Evolutionary conservation across 2,113 vertebrate species (phyloP), one percentile per base, ranked within the genome.

Genomic region (Stegostoma tigrinum): DNA sequence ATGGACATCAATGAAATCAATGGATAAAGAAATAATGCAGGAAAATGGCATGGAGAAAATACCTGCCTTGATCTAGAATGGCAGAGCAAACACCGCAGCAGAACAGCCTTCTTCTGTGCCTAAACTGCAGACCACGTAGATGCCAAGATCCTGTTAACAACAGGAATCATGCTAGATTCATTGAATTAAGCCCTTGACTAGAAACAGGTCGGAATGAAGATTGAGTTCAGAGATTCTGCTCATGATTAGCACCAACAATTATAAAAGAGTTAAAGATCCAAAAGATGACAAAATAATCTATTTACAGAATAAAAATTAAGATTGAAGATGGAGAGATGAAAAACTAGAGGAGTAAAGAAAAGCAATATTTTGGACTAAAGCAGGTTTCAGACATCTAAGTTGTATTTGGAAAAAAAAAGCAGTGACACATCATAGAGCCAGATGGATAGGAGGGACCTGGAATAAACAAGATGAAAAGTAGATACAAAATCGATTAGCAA

Each of bases 401-500:
- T 10, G 64, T 23, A 21, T 8, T 66, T 23, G 17, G 12, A 5
- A 19, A 67, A 38, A 38, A 38, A 38, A 38, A 38, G 48, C 64
- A 38, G 21, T 45, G 34, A 61, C 89, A 66, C 89, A 23, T 7
- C 34, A 3, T 75, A n/a, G 34, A 64, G 7, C 89, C 34, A 67
- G 89, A 66, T 66, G 61, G 89, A 38, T 6, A 67, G 14, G 3
- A 93, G 61, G 2, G 15, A n/a, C 87, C 27, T 61, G 87, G 23
- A 14, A 34, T 8, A 52, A 48, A 55, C 89, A 66, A 19, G 8
- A 21, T 23, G 64, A 66, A 66, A 66, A 93, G 61, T 83, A 83
- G 61, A 93, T 24, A 72, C 67, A 95, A 48, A 95, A 95, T 95
- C 94, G 27, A 95, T 95, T 70, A 95, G 68, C 94, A 34, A 72